Percentiles rank a stretch among this genome's conserved stretches.
These are phyloP conservation scores for Tipula lateralis DNA, from an alignment of 2,888 invertebrate species.

Conservation along the genomic window DNA sequence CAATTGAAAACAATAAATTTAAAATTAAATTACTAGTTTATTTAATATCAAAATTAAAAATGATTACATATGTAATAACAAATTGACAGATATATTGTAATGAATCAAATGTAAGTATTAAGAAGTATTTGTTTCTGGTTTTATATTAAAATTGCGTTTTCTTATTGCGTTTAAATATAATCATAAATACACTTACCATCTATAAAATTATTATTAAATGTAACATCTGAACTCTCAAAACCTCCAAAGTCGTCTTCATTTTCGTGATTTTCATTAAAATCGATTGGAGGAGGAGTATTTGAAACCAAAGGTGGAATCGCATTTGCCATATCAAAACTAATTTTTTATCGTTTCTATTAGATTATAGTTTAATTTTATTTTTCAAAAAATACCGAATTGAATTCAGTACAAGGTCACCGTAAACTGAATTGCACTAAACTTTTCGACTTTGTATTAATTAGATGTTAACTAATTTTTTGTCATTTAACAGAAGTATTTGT, in stretches of 20 bases:
- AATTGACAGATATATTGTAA: no score
- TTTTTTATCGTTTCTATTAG: not conserved
- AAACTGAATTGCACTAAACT: not conserved
- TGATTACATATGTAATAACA: no score
- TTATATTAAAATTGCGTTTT: no score
- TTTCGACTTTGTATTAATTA: not conserved
- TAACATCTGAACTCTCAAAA: conserved; percentile 39
- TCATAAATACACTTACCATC: conserved; percentile 26
- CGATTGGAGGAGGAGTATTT: conserved; percentile 56
- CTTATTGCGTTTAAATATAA: no score
- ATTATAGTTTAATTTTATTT: not conserved
- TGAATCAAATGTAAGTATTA: no score
- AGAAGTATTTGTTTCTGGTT: no score
- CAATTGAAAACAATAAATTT: no score
- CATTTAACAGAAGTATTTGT: no score
- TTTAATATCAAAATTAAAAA: no score
- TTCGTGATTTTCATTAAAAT: conserved; percentile 49
- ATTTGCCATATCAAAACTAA: conserved; percentile 44
- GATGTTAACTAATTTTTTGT: not conserved
- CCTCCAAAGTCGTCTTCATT: conserved; percentile 47
- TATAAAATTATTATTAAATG: not conserved
- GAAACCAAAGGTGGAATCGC: conserved; percentile 56
- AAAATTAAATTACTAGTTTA: no score
- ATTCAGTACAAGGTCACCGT: not conserved
- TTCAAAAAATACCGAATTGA: not conserved